A percentile compares a stretch with the other conserved stretches of the same genome.
Conservation (phyloP, 2,113 vertebrate species). For the Struthio camelus region DNA sequence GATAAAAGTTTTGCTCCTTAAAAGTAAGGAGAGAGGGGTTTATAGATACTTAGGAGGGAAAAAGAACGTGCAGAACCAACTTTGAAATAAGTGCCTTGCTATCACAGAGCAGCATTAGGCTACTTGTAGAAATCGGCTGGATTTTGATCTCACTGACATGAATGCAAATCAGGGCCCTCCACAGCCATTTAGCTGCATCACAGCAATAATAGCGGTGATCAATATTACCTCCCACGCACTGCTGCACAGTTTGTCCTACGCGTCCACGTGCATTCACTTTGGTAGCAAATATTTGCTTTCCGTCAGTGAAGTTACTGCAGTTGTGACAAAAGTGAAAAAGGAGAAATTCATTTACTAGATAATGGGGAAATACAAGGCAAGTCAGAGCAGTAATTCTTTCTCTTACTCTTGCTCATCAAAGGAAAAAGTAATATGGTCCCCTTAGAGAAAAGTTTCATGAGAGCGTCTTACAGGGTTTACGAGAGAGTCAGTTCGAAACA, state of each 20-base stretch:
- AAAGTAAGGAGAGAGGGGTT: background rate
- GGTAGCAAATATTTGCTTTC: background rate
- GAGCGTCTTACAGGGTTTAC: background rate
- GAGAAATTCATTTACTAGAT: background rate
- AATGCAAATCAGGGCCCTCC: background rate
- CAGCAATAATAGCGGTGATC: background rate
- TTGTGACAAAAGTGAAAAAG: background rate
- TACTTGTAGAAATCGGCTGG: background rate
- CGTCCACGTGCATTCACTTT: background rate
- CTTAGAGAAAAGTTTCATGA: background rate
- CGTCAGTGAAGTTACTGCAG: background rate
- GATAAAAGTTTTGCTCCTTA: background rate
- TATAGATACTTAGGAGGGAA: background rate
- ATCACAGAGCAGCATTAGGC: background rate
- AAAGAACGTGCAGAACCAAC: background rate
- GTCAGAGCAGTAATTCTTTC: background rate
- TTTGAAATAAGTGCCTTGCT: background rate
- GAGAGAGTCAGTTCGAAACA: background rate
- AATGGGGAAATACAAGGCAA: background rate
- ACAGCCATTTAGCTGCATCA: background rate
- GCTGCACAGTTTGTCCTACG: background rate
- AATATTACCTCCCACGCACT: fast-evolving
- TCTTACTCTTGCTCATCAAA: background rate
- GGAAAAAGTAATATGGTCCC: background rate
- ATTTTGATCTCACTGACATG: background rate